Evolutionary conservation across 2,888 invertebrate species (phyloP), one percentile per base, ranked within the genome.

Genomic region (Drosophila borborema): DNA sequence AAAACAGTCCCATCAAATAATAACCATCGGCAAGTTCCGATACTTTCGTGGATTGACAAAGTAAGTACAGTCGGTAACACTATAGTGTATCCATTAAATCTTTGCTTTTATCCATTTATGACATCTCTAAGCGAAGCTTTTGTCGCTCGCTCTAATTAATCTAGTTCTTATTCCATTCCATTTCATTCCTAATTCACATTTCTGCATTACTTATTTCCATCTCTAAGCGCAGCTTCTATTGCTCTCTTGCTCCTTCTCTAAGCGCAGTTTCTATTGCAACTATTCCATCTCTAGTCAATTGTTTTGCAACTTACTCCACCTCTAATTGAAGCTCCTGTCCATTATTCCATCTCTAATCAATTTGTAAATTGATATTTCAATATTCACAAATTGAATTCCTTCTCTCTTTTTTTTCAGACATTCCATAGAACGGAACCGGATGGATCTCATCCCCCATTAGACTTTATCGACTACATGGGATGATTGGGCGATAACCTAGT

Each of bases 391-490:
- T 41, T 8, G 3, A 16, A 16, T 48, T 41, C n/a, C 3, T 23
- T 14, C 16, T n/a, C 12, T 7, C 4, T 49, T n/a, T n/a, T 8
- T 14, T 49, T 61, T 20, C 53, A 61, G 41, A 10, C 53, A 41
- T 41, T 53, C 20, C 20, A 31, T 12, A 9, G 4, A 10, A 12
- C 23, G 40, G 18, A 64, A 18, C 61, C 41, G 64, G 12, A 61
- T 41, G 48, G 34, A 62, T 62, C 49, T 23, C 20, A 36, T 23
- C 23, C 34, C 36, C 36, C 12, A 34, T 14, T 14, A 28, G 49
- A 31, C 16, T 8, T 38, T 36, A n/a, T 36, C 36, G 28, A 18
- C 45, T 7, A 23, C 34, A 38, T 20, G 20, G 6, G 28, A 31
- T 5, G 46, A 36, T 46, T 31, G 28, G 36, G 20, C 46, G 12